Base-by-base conservation (phyloP, 2,113 vertebrate genomes). In the Bos taurus region DNA sequence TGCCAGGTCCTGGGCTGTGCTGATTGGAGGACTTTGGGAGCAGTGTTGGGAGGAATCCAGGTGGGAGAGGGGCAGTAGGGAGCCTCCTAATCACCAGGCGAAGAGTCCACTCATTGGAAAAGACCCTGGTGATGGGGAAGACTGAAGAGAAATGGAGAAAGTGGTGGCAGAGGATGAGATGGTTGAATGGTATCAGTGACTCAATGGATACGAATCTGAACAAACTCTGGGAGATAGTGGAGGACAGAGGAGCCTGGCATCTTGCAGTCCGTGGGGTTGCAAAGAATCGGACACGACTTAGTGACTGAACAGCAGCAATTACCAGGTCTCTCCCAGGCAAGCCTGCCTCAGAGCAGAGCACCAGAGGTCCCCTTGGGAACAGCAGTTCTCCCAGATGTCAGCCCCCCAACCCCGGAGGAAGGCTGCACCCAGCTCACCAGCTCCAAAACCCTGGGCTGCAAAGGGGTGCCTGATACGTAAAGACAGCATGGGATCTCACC, bases 1-100 rank as follows among this genome's bases (percentile, higher is more conserved):
- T 46, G 80, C 30, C 14, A 50, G 33, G 25, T 33, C 81, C 28
- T 7, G 0, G 0, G 9, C 9, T 21, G 15, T 13, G 52, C 48
- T 43, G 6, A 48, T 60, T 12, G 2, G 60, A 64, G 59, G 48
- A 33, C 40, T 64, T 54, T 9, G 46, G 82, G 43, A 36, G 15
- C 54, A 71, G 2, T 48, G 28, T 52, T 5, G 17, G 60, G 78
- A 26, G 52, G 33, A 28, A 14, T 46, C 33, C 28, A 17, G 30
- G 43, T 19, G 7, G 48, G 46, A 30, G 46, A 43, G 26, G 78
- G 52, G 50, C 16, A 26, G 36, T 52, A 36, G 54, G 50, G 64
- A 87, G 28, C 5, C 33, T 40, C 56, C 62, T 50, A 30, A 6
- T 56, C 40, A 7, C 46, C 0, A 30, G n/a, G 25, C 11, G 0